Evolutionary conservation across 2,888 invertebrate species (phyloP).

Genomic region (Anoplius nigerrimus): DNA sequence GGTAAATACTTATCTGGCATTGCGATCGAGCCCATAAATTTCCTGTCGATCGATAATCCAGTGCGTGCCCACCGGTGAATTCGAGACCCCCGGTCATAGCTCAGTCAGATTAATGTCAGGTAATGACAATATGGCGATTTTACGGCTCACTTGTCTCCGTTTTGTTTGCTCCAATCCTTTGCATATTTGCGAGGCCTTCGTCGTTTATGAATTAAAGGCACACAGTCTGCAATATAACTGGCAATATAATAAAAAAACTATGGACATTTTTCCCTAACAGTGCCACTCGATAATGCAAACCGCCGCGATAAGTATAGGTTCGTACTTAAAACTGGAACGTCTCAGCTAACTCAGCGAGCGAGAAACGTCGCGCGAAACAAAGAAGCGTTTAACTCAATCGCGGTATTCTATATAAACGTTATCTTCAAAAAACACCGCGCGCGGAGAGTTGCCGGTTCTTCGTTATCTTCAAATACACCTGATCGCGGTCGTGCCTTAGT

Average conservation of each 20-base stretch:
- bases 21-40: constrained; percentile 30
- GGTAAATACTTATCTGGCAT: constrained; percentile 18
- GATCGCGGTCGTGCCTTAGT: not conserved
- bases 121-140: not conserved
- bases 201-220: no score
- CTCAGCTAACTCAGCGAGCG: no score
- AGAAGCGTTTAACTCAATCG: no score
- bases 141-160: not conserved
- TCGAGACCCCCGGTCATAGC: not conserved
- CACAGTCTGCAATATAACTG: no score
- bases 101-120: constrained; percentile 4
- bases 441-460: not conserved
- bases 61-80: constrained; percentile 9
- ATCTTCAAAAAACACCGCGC: constrained; percentile 9
- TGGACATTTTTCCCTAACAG: no score
- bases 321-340: no score
- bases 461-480: constrained; percentile 5
- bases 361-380: no score
- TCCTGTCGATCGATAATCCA: constrained; percentile 22
- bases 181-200: no score
- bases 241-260: no score
- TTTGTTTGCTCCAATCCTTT: not conserved
- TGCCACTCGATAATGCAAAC: no score
- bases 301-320: no score
- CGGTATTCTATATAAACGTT: not conserved